phyloP scores from a whole-genome alignment of 2,888 invertebrate species.

The Crematogaster levior region DNA sequence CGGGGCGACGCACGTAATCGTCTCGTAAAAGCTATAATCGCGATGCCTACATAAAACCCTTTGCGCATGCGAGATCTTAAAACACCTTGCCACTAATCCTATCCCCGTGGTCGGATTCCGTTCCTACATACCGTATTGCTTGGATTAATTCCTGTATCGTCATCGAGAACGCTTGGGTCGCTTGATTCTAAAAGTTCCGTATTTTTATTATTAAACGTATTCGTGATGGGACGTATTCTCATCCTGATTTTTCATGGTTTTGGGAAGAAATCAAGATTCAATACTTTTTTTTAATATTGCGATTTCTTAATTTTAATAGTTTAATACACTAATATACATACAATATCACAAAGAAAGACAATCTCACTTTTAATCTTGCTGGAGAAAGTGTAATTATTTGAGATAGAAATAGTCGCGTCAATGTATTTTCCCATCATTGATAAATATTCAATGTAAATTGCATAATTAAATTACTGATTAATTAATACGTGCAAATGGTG shows the following conservation, averaged over 20 bases:
- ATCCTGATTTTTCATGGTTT: neutral
- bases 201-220: neutral
- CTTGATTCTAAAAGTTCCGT: neutral
- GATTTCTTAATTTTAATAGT: neutral
- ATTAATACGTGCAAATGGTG: constrained; percentile 30
- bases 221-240: neutral
- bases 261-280: neutral
- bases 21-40: constrained; percentile 74
- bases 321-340: neutral
- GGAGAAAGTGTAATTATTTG: neutral
- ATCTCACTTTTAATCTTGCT: neutral
- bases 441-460: neutral
- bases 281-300: neutral
- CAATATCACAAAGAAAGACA: neutral
- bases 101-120: neutral
- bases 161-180: constrained; percentile 9
- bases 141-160: constrained; percentile 15
- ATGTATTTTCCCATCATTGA: neutral
- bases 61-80: constrained; percentile 61
- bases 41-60: constrained; percentile 70
- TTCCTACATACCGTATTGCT: constrained; percentile 24
- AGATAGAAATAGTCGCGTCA: neutral
- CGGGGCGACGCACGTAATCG: constrained; percentile 64
- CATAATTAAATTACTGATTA: constrained; percentile 29
- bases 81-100: constrained; percentile 51